phyloP scores from a whole-genome alignment of 2,888 invertebrate genomes.

The Cosmorhoe ocellata region DNA sequence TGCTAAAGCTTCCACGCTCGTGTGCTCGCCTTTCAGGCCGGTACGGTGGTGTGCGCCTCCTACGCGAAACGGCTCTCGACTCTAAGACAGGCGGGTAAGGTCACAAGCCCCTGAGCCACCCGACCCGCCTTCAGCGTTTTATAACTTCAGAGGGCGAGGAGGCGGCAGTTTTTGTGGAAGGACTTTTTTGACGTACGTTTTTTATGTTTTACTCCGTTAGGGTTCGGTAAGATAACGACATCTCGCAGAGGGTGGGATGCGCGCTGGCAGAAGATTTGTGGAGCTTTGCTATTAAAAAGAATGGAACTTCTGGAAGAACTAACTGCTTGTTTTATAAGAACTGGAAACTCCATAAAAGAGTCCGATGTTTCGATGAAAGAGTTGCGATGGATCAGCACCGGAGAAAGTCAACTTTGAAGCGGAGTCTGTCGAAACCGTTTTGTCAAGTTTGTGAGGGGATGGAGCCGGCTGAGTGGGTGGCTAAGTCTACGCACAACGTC shows the following conservation, averaged over 20 bases:
- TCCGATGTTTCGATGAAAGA: too few relatives aligned
- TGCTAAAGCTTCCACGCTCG: conserved; percentile 80
- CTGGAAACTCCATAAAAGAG: background rate
- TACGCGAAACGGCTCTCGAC: conserved; percentile 60
- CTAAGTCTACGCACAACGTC: conserved; percentile 79
- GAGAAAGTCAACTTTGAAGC: conserved; percentile 38
- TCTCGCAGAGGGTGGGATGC: conserved; percentile 68
- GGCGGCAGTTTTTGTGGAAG: conserved; percentile 78
- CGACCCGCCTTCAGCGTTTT: conserved; percentile 71
- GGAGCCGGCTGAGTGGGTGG: conserved; percentile 61
- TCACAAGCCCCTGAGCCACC: conserved; percentile 52
- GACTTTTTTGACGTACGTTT: conserved; percentile 82
- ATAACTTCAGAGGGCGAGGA: conserved; percentile 77
- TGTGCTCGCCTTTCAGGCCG: conserved; percentile 78
- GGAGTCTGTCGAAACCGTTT: conserved; percentile 57
- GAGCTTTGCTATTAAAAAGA: conserved; percentile 34
- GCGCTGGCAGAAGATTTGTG: conserved; percentile 59
- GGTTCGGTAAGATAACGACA: conserved; percentile 80
- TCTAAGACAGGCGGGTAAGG: conserved; percentile 62
- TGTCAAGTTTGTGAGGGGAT: conserved; percentile 58
- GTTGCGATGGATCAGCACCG: conserved; percentile 8
- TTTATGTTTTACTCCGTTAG: conserved; percentile 81
- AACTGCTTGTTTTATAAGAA: background rate
- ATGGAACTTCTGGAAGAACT: conserved; percentile 8
- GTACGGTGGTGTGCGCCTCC: conserved; percentile 57